phyloP scores from a whole-genome alignment of 1,140 invertebrate species.

The Penaeus chinensis region DNA sequence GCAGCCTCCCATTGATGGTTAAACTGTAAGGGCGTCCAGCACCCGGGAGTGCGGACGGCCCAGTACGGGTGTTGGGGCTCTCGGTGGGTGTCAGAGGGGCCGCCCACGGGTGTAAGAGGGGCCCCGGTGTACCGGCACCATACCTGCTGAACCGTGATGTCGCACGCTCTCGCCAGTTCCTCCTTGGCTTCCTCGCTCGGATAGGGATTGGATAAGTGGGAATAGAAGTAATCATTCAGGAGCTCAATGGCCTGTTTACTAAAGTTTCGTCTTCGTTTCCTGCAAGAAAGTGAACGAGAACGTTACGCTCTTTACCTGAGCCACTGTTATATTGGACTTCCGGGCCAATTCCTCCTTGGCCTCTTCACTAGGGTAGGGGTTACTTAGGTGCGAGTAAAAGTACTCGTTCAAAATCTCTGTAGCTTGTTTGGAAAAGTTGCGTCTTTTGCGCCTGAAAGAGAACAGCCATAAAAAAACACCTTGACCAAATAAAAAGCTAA shows the following conservation, averaged over 20 bases:
- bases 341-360: constrained; percentile 77
- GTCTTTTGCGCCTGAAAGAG: constrained; percentile 73
- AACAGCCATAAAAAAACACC: constrained; percentile 68
- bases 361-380: constrained; percentile 78
- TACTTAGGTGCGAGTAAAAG: constrained; percentile 77
- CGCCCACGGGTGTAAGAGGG: constrained; percentile 52
- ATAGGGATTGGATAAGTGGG: constrained; percentile 99
- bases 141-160: constrained; percentile 96
- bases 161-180: constrained; percentile 98
- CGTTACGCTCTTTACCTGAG: constrained; percentile 71
- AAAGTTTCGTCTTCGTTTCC: constrained; percentile 98
- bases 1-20: constrained; percentile 21
- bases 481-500: constrained; percentile 61
- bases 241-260: constrained; percentile 99
- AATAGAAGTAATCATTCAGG: constrained; percentile 99
- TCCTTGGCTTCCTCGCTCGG: constrained; percentile 99
- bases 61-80: neutral
- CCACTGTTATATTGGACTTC: constrained; percentile 78
- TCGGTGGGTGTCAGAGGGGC: constrained; percentile 4
- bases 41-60: neutral
- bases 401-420: constrained; percentile 79
- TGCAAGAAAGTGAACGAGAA: constrained; percentile 68
- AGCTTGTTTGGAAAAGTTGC: constrained; percentile 79
- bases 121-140: constrained; percentile 49
- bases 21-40: constrained; percentile 10